phyloP scores from a whole-genome alignment of 1,140 invertebrate genomes.

The Spodoptera litura region DNA sequence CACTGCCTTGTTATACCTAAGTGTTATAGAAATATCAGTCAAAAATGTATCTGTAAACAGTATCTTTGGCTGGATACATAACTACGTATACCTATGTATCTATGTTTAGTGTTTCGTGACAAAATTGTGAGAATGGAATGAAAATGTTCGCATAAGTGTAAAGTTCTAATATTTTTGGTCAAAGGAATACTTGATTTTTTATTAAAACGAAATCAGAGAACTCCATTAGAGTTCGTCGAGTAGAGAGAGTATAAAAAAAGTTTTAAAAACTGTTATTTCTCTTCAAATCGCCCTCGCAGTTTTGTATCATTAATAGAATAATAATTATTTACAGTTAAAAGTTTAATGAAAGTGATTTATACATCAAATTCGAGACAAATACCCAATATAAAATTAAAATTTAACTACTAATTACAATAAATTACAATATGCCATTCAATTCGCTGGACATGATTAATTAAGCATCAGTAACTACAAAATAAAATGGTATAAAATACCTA shows the following conservation, averaged over 20 bases:
- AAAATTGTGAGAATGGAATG: neutral
- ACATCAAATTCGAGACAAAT: conserved; percentile 10
- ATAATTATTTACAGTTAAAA: no score
- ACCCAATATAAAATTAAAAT: neutral
- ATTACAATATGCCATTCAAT: neutral
- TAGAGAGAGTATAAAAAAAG: no score
- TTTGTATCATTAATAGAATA: no score
- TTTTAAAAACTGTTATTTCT: no score
- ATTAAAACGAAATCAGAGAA: no score
- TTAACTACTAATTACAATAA: no score
- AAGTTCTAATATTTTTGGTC: no score
- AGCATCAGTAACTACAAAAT: conserved; percentile 6
- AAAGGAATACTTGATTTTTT: no score
- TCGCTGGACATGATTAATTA: neutral
- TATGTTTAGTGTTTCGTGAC: conserved; percentile 4
- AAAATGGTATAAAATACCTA: conserved; percentile 13
- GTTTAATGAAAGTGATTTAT: neutral
- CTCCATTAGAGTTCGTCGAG: no score
- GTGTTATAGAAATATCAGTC: conserved; percentile 29
- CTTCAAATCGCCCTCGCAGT: no score
- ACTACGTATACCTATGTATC: neutral
- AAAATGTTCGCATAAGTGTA: no score
- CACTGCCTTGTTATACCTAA: neutral
- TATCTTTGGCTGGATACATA: conserved; percentile 52
- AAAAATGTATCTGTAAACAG: conserved; percentile 26